Percentiles rank a stretch among this genome's conserved stretches.
Conservation (phyloP, 2,888 invertebrate species). For the Thera britannica region DNA sequence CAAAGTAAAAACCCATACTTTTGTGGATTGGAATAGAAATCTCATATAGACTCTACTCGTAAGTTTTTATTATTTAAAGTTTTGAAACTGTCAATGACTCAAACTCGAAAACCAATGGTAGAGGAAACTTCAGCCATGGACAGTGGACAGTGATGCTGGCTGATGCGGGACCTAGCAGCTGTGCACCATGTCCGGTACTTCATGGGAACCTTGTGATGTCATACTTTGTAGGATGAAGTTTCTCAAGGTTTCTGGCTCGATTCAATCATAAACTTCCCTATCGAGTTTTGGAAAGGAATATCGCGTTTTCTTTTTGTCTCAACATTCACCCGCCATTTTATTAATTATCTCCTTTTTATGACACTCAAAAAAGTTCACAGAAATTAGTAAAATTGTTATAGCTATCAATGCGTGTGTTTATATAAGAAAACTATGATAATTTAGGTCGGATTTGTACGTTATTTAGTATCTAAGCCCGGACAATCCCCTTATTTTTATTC, state of each 20-base stretch:
- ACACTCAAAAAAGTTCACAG: too few relatives aligned
- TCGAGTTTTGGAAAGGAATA: too few relatives aligned
- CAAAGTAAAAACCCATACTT: too few relatives aligned
- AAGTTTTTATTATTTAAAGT: too few relatives aligned
- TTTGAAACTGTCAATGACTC: too few relatives aligned
- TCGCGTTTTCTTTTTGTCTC: too few relatives aligned
- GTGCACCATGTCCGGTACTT: slow-evolving; percentile 67
- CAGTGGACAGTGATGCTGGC: slow-evolving; percentile 65
- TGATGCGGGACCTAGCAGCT: slow-evolving; percentile 56
- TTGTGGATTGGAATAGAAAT: too few relatives aligned
- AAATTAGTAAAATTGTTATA: too few relatives aligned
- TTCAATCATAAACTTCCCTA: not conserved
- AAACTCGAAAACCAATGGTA: slow-evolving; percentile 26
- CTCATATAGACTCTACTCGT: too few relatives aligned
- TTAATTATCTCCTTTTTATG: too few relatives aligned
- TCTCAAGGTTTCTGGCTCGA: not conserved
- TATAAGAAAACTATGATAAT: not conserved
- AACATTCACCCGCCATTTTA: too few relatives aligned
- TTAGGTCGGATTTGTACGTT: not conserved
- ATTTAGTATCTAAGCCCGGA: slow-evolving; percentile 49
- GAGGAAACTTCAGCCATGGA: not conserved
- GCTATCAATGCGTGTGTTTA: too few relatives aligned
- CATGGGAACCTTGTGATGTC: slow-evolving; percentile 51
- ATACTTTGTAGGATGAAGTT: slow-evolving; percentile 18
- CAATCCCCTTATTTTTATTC: slow-evolving; percentile 71